Conservation (phyloP, 1,140 invertebrate species). For the Neelides sp. region DNA sequence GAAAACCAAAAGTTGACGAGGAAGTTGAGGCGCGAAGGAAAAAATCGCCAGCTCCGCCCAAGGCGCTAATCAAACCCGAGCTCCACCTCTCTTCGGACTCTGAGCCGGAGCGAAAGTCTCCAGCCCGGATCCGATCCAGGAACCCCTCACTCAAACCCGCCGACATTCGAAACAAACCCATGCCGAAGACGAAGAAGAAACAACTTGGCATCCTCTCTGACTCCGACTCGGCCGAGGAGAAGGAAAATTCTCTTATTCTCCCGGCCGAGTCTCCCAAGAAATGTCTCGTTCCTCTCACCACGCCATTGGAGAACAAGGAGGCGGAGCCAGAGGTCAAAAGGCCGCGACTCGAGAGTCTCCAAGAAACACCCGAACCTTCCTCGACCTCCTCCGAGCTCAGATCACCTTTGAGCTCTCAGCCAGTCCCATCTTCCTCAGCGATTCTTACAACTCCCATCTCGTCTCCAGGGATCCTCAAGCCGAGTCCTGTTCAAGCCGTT, state of each 20-base stretch:
- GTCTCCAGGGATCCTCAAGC: too few species aligned
- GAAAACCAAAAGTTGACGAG: slow-evolving; percentile 25
- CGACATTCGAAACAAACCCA: slow-evolving; percentile 7
- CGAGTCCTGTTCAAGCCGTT: too few species aligned
- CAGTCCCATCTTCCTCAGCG: neutral
- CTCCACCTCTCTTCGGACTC: slow-evolving; percentile 27
- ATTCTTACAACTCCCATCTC: too few species aligned
- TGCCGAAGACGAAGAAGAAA: slow-evolving; percentile 22
- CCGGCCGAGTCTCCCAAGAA: slow-evolving; percentile 17
- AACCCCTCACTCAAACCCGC: neutral
- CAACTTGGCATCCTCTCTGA: slow-evolving; percentile 16
- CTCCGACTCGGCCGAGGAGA: slow-evolving; percentile 22
- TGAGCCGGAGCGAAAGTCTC: slow-evolving; percentile 7
- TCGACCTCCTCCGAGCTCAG: neutral
- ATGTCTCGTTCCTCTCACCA: slow-evolving; percentile 23
- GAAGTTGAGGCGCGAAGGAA: slow-evolving; percentile 9
- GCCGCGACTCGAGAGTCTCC: slow-evolving; percentile 22
- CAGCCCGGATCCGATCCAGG: neutral
- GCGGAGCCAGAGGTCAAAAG: slow-evolving; percentile 29
- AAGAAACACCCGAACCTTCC: neutral
- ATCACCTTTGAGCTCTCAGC: neutral
- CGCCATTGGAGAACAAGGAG: slow-evolving; percentile 27
- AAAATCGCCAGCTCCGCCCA: slow-evolving; percentile 25
- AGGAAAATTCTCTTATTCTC: slow-evolving; percentile 23
- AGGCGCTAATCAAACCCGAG: slow-evolving; percentile 17